Evolutionary conservation across 1,140 invertebrate genomes (phyloP).

Genomic region (Scaptomyza montana): DNA sequence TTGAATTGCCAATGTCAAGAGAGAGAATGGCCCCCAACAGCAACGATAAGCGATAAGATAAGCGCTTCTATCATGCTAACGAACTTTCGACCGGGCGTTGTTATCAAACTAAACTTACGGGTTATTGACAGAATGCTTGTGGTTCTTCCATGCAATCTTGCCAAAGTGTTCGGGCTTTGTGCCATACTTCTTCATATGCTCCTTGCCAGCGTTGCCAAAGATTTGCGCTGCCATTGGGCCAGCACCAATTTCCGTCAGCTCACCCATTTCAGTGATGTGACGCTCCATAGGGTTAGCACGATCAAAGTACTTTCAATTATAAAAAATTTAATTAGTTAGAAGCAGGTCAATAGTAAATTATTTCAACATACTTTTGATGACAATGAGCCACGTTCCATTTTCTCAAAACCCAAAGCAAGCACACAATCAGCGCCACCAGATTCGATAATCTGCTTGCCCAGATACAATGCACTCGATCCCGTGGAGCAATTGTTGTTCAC

Average conservation of each 20-base stretch:
- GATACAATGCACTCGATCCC: constrained; percentile 94
- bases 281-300: constrained; percentile 97
- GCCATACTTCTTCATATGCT: constrained; percentile 98
- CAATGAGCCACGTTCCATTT: constrained; percentile 97
- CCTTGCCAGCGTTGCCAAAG: constrained; percentile 97
- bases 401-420: constrained; percentile 98
- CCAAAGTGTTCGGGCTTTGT: constrained; percentile 96
- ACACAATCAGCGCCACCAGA: constrained; percentile 94
- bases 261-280: constrained; percentile 93
- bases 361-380: constrained; percentile 86
- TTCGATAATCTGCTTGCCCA: constrained; percentile 96
- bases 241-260: constrained; percentile 90
- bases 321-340: too few species aligned
- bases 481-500: constrained; percentile 99
- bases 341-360: too few species aligned
- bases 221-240: constrained; percentile 96
- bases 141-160: constrained; percentile 99
- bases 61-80: constrained; percentile 12
- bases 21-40: constrained; percentile 87
- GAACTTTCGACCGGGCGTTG: constrained; percentile 74
- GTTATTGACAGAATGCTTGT: constrained; percentile 98
- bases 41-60: constrained; percentile 90
- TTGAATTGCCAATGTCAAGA: constrained; percentile 87
- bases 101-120: constrained; percentile 88
- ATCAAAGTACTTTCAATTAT: constrained; percentile 88